Percentiles rank a stretch among this genome's conserved stretches.
Conservation (phyloP, 2,797 vertebrate species). For the Amblyraja radiata region DNA sequence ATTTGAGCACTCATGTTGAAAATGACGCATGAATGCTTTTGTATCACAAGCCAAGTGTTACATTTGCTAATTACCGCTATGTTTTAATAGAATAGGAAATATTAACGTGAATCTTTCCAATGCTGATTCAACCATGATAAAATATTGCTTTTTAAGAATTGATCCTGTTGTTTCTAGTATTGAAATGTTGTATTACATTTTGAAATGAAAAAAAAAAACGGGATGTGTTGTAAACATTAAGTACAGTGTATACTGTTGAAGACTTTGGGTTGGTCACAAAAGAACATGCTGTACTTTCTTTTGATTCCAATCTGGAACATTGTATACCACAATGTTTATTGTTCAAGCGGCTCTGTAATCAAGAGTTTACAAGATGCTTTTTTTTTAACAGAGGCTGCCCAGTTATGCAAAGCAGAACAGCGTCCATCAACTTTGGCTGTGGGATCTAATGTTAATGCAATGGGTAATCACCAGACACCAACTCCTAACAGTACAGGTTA, state of each 20-base stretch:
- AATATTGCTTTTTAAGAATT: not conserved
- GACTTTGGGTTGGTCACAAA: not conserved
- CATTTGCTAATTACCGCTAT: not conserved
- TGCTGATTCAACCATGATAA: not conserved
- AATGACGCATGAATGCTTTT: not conserved
- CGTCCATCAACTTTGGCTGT: constrained; percentile 89
- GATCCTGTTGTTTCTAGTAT: not conserved
- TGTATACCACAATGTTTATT: not conserved
- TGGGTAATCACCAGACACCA: constrained; percentile 89
- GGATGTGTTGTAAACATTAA: constrained; percentile 32
- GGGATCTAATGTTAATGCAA: constrained; percentile 80
- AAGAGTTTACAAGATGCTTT: not conserved
- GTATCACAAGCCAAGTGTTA: not conserved
- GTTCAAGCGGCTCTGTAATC: not conserved
- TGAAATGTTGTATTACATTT: constrained; percentile 19
- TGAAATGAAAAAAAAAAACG: not conserved
- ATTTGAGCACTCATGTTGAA: not conserved
- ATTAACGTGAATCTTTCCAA: not conserved
- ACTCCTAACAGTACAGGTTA: constrained; percentile 98
- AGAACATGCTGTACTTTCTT: not conserved
- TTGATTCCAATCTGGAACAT: not conserved
- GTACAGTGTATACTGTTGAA: constrained; percentile 4
- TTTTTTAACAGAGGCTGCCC: constrained; percentile 72
- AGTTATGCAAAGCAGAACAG: constrained; percentile 89
- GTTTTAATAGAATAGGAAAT: not conserved